Conservation (phyloP, 1,140 invertebrate species). For the Palaemon carinicauda region DNA sequence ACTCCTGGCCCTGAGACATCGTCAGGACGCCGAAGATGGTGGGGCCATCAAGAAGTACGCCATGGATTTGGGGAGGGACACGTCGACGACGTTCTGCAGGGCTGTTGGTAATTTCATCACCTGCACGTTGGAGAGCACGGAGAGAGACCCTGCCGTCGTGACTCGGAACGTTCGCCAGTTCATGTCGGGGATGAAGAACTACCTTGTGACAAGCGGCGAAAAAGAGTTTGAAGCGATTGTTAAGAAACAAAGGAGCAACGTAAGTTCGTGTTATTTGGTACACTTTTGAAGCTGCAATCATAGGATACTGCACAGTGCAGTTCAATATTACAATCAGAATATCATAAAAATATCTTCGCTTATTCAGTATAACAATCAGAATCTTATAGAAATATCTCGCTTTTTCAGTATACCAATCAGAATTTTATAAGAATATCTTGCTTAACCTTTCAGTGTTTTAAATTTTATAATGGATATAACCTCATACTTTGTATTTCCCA, state of each 20-base stretch:
- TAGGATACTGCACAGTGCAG: not conserved
- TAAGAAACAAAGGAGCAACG: slow-evolving; percentile 83
- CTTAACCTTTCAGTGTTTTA: no score
- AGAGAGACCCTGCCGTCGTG: slow-evolving; percentile 85
- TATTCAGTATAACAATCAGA: no score
- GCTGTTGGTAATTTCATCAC: slow-evolving; percentile 94
- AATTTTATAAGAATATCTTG: no score
- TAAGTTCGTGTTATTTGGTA: slow-evolving; percentile 63
- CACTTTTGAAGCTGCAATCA: no score
- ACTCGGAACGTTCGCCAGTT: slow-evolving; percentile 96
- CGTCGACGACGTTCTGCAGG: slow-evolving; percentile 86
- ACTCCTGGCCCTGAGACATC: slow-evolving; percentile 72
- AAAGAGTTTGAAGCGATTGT: slow-evolving; percentile 89
- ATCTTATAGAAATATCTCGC: no score
- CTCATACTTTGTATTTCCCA: no score
- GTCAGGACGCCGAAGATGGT: slow-evolving; percentile 68
- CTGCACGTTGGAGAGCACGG: slow-evolving; percentile 89
- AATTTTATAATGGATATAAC: no score
- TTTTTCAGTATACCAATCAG: no score
- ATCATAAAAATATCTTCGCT: no score
- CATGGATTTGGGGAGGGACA: slow-evolving; percentile 82
- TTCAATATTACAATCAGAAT: no score
- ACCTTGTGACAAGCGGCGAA: slow-evolving; percentile 92
- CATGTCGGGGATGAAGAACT: slow-evolving; percentile 98
- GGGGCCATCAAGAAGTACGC: slow-evolving; percentile 78